Evolutionary conservation across 2,797 vertebrate genomes (phyloP), one percentile per base, ranked within the genome.

Genomic region (Ceryle rudis): DNA sequence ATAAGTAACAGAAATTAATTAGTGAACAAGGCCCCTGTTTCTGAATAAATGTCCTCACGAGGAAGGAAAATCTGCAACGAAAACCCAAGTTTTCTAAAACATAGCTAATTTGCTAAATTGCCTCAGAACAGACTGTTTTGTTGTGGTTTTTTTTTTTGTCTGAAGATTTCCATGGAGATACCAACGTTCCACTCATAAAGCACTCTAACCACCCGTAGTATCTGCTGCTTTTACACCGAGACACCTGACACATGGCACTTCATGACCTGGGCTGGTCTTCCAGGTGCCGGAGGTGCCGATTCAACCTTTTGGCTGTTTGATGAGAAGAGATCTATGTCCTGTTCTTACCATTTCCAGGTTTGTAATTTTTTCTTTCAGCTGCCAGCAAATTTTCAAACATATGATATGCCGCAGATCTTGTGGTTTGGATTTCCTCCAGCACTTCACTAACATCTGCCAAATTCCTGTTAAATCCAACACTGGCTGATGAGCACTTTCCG

Each of bases 391-490:
- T 93, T 97, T 81, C 84, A 91, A 95, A 85, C 94, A 86, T 72
- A 92, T 62, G 90, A 97, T 91, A 95, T 37, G 77, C 79, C 11
- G 31, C 89, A 88, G 91, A 92, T 95, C 93, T 95, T 86, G 87
- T 75, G 90, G 91, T 55, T 52, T 97, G 96, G 96, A 81, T 73
- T 81, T 86, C 64, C 78, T 96, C 95, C 96, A 97, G 86, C 88
- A 90, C 78, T 96, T 73, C 60, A 57, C 91, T 93, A 96, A 95
- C 96, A 96, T 97, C 96, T 95, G 96, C 96, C 96, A 96, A 96
- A 96, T 94, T 97, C 80, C 95, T 93, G 87, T 83, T 97, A 93
- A 91, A 95, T 81, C 67, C 96, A 95, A 11, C 77, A 51, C 90
- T 79, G 60, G 87, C 6, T 95, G 96, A 96, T 94, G 82, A 96